Evolutionary conservation across 2,888 invertebrate genomes (phyloP), one percentile per base, ranked within the genome.

Genomic region (Diarsia rubi): DNA sequence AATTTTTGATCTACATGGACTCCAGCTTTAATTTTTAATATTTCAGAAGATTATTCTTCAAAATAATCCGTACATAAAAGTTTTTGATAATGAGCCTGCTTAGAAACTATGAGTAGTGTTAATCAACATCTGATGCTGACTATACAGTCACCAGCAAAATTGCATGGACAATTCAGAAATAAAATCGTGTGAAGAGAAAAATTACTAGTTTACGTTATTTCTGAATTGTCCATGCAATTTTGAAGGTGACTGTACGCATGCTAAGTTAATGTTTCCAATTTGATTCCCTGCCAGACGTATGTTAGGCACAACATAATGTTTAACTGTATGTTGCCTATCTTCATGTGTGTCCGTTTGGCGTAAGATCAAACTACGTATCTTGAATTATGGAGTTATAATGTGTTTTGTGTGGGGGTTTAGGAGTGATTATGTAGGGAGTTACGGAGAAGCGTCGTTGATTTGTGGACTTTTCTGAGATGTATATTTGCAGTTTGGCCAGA

Each of bases 261-360:
- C 57, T 45, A 84, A 84, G 78, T 79, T 84, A 88, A 86, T 82
- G 87, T 85, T 81, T 86, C 81, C 81, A 84, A 88, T 87, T 87
- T 87, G 88, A 86, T 86, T 77, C 81, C 68, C 69, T 85, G 87
- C 88, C 85, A 88, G 80, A 87, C 69, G 78, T 81, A 75, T 88
- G 87, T 86, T 88, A 79, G 78, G 70, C 75, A 49, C 60, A 63
- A 76, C 73, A 75, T 87, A 75, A 75, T 86, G 78, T 86, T 76
- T 78, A 75, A 79, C 70, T 81, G 74, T 86, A 78, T 85, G 76
- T 76, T 63, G 66, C 42, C 80, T 86, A 86, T 83, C 81, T 83
- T 75, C 79, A 72, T 81, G 78, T 83, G 74, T 75, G 75, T 82
- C 78, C 82, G 78, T 73, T 86, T 87, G 84, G 88, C 88, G 76